These are phyloP conservation scores for Oplegnathus fasciatus DNA, from an alignment of 2,113 vertebrate genomes.

Conservation along the genomic window DNA sequence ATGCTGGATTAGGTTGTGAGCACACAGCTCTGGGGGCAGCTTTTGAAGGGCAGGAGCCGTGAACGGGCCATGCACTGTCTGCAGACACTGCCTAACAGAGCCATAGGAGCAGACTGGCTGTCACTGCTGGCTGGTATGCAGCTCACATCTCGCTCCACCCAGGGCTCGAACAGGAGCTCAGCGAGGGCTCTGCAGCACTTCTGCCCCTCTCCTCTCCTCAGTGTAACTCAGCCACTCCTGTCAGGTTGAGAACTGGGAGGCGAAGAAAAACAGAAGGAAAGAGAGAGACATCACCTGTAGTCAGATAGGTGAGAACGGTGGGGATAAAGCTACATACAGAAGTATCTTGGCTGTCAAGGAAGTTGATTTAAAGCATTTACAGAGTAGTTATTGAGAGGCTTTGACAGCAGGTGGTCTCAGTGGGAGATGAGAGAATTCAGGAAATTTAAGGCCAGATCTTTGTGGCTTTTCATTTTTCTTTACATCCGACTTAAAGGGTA, in stretches of 20 bases:
- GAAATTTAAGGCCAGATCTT: slow-evolving; percentile 29
- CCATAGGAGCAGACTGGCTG: slow-evolving; percentile 60
- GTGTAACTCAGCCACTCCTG: slow-evolving; percentile 58
- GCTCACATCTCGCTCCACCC: slow-evolving; percentile 68
- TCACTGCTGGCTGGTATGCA: slow-evolving; percentile 68
- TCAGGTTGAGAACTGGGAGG: slow-evolving; percentile 57
- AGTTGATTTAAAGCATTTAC: slow-evolving; percentile 56
- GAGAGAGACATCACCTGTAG: slow-evolving; percentile 51
- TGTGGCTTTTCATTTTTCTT: slow-evolving; percentile 57
- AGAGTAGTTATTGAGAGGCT: slow-evolving; percentile 44
- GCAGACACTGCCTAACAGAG: slow-evolving; percentile 65
- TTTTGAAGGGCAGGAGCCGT: slow-evolving; percentile 65
- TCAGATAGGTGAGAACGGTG: slow-evolving; percentile 31
- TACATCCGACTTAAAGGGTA: slow-evolving; percentile 45
- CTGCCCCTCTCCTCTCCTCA: slow-evolving; percentile 54
- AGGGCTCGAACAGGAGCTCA: slow-evolving; percentile 62
- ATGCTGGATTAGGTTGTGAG: slow-evolving; percentile 66
- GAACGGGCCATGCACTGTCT: slow-evolving; percentile 61
- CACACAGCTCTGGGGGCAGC: slow-evolving; percentile 47
- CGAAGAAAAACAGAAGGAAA: slow-evolving; percentile 42
- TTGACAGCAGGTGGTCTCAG: slow-evolving; percentile 49
- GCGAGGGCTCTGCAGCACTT: slow-evolving; percentile 55
- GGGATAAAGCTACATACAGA: slow-evolving; percentile 19
- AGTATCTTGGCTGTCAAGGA: slow-evolving; percentile 40
- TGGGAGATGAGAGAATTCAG: slow-evolving; percentile 46